phyloP scores from a whole-genome alignment of 2,888 invertebrate genomes.

The Pemphredon lugubris region DNA sequence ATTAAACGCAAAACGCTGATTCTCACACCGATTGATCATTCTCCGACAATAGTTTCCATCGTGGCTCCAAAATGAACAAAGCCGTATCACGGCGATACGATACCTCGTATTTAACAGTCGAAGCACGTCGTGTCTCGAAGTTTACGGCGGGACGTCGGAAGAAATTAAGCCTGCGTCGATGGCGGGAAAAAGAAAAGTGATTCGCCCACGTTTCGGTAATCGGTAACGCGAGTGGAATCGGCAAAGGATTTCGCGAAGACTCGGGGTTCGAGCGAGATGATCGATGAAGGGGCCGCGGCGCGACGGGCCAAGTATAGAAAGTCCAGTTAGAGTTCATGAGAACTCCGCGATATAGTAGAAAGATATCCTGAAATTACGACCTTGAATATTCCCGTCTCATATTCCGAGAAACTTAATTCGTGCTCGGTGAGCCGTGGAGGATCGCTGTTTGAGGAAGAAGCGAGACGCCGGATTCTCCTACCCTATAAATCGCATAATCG shows the following conservation, averaged over 20 bases:
- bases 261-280: slow-evolving; percentile 10
- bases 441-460: slow-evolving; percentile 3
- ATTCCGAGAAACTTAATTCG: slow-evolving; percentile 72
- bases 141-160: background rate
- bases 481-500: slow-evolving; percentile 70
- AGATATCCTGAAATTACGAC: slow-evolving; percentile 69
- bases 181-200: slow-evolving; percentile 3
- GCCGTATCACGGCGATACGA: background rate
- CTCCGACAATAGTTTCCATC: no score
- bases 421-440: slow-evolving; percentile 29
- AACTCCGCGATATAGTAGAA: slow-evolving; percentile 65
- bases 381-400: slow-evolving; percentile 72
- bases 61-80: background rate
- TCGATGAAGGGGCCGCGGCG: slow-evolving; percentile 45
- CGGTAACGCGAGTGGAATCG: background rate
- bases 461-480: slow-evolving; percentile 32
- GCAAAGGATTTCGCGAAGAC: slow-evolving; percentile 1
- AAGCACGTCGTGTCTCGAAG: background rate
- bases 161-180: background rate
- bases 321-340: slow-evolving; percentile 70
- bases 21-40: no score
- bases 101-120: slow-evolving; percentile 17
- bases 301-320: slow-evolving; percentile 41
- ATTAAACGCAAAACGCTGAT: no score
- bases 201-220: slow-evolving; percentile 27